Evolutionary conservation across 2,113 vertebrate genomes (phyloP).

Genomic region (Phylloscopus whistleri): DNA sequence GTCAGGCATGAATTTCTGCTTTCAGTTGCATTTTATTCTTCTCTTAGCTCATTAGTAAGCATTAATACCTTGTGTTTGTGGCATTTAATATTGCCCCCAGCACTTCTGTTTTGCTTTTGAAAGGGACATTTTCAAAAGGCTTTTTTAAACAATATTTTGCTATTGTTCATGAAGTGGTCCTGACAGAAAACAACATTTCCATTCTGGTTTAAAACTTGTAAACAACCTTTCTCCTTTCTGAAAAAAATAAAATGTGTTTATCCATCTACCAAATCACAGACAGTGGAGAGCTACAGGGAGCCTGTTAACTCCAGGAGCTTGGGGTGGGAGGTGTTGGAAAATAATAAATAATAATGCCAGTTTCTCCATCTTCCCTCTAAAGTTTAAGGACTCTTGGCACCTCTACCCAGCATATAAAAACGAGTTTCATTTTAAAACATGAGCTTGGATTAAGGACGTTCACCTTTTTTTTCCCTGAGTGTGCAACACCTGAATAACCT

Average conservation of each 20-base stretch:
- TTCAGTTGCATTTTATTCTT: neutral
- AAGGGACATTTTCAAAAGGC: slow-evolving; percentile 31
- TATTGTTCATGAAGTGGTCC: neutral
- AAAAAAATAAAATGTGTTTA: slow-evolving; percentile 22
- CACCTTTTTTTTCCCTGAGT: neutral
- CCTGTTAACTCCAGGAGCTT: neutral
- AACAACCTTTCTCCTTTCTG: slow-evolving; percentile 34
- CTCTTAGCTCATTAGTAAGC: slow-evolving; percentile 2
- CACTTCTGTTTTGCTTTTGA: slow-evolving; percentile 5
- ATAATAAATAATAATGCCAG: neutral
- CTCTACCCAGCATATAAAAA: neutral
- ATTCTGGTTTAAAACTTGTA: slow-evolving; percentile 31
- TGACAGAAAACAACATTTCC: slow-evolving; percentile 29
- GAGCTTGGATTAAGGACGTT: neutral
- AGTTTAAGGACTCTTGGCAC: neutral
- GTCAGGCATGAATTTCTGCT: neutral
- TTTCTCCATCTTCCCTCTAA: neutral
- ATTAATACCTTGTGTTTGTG: neutral
- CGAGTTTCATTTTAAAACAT: neutral
- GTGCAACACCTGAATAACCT: neutral
- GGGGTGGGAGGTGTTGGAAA: neutral
- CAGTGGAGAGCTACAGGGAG: slow-evolving; percentile 23
- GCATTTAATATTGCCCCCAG: neutral
- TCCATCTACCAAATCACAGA: neutral
- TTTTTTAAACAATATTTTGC: neutral